phyloP scores from a whole-genome alignment of 2,797 vertebrate species.

The Pseudopleuronectes americanus region DNA sequence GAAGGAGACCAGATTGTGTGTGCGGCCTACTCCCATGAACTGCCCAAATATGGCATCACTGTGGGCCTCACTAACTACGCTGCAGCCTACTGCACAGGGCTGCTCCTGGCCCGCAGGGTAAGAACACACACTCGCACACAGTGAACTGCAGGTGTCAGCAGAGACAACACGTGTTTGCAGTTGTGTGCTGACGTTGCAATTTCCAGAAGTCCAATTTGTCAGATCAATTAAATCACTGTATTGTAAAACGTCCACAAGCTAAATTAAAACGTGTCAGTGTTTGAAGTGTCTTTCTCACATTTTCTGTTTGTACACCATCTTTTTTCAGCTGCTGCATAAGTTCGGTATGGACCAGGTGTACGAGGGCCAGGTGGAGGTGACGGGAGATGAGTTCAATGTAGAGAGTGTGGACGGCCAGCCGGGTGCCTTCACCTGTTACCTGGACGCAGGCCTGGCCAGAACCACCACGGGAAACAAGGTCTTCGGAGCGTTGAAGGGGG shows the following conservation, averaged over 20 bases:
- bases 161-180: no score
- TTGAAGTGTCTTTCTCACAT: neutral
- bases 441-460: slow-evolving; percentile 96
- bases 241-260: no score
- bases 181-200: neutral
- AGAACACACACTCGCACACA: neutral
- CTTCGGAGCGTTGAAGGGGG: slow-evolving; percentile 96
- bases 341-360: slow-evolving; percentile 97
- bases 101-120: slow-evolving; percentile 97
- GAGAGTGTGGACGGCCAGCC: slow-evolving; percentile 96
- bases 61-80: slow-evolving; percentile 98
- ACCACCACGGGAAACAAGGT: slow-evolving; percentile 99
- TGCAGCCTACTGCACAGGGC: slow-evolving; percentile 96
- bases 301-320: neutral
- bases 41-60: slow-evolving; percentile 92
- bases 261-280: no score
- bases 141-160: neutral
- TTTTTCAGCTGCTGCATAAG: slow-evolving; percentile 91
- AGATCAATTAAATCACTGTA: no score
- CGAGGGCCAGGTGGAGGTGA: slow-evolving; percentile 97
- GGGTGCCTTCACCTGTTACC: slow-evolving; percentile 95
- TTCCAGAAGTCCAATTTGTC: no score
- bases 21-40: slow-evolving; percentile 94
- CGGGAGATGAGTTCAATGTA: slow-evolving; percentile 96
- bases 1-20: slow-evolving; percentile 96